phyloP scores from a whole-genome alignment of 2,113 vertebrate genomes.

The Turnix velox region DNA sequence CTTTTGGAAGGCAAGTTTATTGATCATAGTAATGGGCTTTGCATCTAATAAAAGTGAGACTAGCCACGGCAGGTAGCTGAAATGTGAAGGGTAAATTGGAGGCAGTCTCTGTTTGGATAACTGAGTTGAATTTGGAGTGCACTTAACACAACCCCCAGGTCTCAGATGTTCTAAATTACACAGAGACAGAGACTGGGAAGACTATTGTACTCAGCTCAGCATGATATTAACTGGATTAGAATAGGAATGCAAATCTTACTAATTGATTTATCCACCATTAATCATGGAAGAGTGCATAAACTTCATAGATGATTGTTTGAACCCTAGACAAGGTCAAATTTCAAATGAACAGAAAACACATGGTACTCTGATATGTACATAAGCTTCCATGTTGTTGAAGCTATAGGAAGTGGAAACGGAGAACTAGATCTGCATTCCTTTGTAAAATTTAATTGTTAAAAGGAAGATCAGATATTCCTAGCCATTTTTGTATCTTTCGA shows the following conservation, averaged over 20 bases:
- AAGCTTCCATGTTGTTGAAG: neutral
- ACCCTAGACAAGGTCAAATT: conserved; percentile 10
- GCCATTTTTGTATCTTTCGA: neutral
- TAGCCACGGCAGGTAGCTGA: neutral
- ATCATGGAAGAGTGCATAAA: neutral
- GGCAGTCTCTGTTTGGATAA: neutral
- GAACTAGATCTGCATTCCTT: neutral
- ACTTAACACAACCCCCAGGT: neutral
- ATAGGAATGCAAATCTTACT: conserved; percentile 36
- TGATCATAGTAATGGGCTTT: neutral
- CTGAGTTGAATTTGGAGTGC: conserved; percentile 26
- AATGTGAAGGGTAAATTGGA: conserved; percentile 1
- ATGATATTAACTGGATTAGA: conserved; percentile 48
- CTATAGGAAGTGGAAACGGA: neutral
- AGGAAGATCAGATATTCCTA: neutral
- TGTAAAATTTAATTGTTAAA: neutral
- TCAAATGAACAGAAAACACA: conserved; percentile 12
- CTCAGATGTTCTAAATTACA: conserved; percentile 55
- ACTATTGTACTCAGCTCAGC: conserved; percentile 4
- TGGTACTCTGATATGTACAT: neutral
- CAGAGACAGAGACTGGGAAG: neutral
- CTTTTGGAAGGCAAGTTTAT: neutral
- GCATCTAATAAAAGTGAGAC: neutral
- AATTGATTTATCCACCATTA: conserved; percentile 32
- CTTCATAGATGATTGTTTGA: neutral